Conservation (phyloP, 2,888 invertebrate genomes). For the Lydus trimaculatus region DNA sequence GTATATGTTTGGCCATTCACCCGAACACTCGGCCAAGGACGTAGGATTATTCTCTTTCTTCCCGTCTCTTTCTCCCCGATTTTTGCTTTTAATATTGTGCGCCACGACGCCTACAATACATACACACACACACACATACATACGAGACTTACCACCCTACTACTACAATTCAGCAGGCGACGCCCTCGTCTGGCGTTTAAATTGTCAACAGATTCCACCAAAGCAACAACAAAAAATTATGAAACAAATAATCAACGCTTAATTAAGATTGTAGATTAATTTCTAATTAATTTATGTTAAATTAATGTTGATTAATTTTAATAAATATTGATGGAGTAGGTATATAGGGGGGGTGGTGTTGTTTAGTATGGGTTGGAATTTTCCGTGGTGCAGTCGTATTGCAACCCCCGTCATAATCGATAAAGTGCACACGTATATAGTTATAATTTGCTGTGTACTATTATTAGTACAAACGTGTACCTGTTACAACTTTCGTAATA, state of each 20-base stretch:
- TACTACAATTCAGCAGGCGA: slow-evolving; percentile 24
- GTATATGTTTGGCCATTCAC: slow-evolving; percentile 56
- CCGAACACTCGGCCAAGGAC: slow-evolving; percentile 61
- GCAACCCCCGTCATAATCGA: slow-evolving; percentile 5
- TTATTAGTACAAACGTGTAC: slow-evolving; percentile 3
- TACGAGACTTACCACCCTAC: slow-evolving; percentile 15
- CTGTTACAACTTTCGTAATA: background rate
- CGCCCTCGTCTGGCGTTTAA: slow-evolving; percentile 32
- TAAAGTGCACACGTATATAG: slow-evolving; percentile 6
- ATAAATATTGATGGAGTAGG: too few relatives aligned
- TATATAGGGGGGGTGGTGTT: background rate
- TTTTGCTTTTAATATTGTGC: slow-evolving; percentile 4
- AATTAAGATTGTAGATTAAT: background rate
- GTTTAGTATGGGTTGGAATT: background rate
- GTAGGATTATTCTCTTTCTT: slow-evolving; percentile 32
- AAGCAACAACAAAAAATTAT: background rate
- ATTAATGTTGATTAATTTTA: too few relatives aligned
- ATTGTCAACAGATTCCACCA: slow-evolving; percentile 9
- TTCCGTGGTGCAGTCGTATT: background rate
- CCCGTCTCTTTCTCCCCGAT: background rate
- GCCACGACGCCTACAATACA: slow-evolving; percentile 22
- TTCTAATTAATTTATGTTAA: background rate
- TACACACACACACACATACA: too few relatives aligned
- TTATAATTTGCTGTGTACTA: background rate
- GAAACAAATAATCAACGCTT: background rate